phyloP scores from a whole-genome alignment of 2,113 vertebrate genomes.

The Leptosomus discolor region DNA sequence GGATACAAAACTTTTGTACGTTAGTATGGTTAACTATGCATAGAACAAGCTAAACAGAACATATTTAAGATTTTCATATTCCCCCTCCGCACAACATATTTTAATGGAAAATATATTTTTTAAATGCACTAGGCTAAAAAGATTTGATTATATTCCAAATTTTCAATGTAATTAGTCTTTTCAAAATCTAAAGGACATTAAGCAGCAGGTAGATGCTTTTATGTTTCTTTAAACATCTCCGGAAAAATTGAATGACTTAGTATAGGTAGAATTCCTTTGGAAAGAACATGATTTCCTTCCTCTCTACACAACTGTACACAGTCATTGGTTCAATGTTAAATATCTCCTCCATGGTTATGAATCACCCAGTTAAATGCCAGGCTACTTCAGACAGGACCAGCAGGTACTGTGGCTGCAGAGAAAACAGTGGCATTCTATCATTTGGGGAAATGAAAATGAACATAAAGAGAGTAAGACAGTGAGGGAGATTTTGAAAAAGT shows the following conservation, averaged over 20 bases:
- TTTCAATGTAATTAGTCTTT: not conserved
- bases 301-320: not conserved
- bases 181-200: not conserved
- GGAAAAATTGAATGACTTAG: not conserved
- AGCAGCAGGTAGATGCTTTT: not conserved
- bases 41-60: not conserved
- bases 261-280: not conserved
- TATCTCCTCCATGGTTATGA: not conserved
- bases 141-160: not conserved
- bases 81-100: not conserved
- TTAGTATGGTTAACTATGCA: not conserved
- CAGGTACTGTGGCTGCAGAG: not conserved
- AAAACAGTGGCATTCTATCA: not conserved
- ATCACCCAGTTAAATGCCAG: conserved; percentile 6
- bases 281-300: not conserved
- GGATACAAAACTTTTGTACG: not conserved
- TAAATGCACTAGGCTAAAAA: not conserved
- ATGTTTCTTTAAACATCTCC: not conserved
- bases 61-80: not conserved
- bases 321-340: not conserved
- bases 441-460: conserved; percentile 8
- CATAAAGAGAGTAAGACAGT: not conserved
- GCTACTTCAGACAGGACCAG: not conserved
- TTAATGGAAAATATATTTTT: not conserved
- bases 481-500: not conserved